phyloP scores from a whole-genome alignment of 2,797 vertebrate species.

The Luscinia megarhynchos region DNA sequence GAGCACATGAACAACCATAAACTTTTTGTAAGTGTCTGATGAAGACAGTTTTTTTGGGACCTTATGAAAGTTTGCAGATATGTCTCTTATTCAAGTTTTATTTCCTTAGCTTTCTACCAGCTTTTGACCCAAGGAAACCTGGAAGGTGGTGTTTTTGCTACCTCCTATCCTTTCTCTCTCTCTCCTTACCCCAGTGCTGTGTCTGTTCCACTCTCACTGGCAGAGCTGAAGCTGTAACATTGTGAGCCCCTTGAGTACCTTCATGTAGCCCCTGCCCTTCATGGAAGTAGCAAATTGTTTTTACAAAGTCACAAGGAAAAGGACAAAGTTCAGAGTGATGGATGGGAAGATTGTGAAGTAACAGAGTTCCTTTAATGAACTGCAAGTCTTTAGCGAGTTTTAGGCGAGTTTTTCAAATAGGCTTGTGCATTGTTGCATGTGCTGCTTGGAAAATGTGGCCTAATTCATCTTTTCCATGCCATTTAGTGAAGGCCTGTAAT shows the following conservation, averaged over 20 bases:
- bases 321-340: not conserved
- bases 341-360: not conserved
- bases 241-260: not conserved
- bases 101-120: not conserved
- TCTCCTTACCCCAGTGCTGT: not conserved
- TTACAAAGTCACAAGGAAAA: not conserved
- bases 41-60: accelerated
- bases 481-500: not conserved
- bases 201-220: not conserved
- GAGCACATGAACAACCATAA: not conserved
- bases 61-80: not conserved
- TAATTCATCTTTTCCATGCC: not conserved
- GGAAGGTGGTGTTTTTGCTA: not conserved
- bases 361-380: slow-evolving; percentile 11
- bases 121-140: not conserved
- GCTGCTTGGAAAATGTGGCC: not conserved
- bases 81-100: not conserved
- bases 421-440: not conserved
- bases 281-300: not conserved
- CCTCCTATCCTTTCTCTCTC: not conserved
- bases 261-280: not conserved
- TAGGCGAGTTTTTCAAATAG: slow-evolving; percentile 6
- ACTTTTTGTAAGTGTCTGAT: not conserved
- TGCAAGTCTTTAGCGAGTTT: not conserved
- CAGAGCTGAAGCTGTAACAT: not conserved